These are phyloP conservation scores for Drosophila mayaguana DNA, from an alignment of 2,888 invertebrate genomes.

Conservation along the genomic window DNA sequence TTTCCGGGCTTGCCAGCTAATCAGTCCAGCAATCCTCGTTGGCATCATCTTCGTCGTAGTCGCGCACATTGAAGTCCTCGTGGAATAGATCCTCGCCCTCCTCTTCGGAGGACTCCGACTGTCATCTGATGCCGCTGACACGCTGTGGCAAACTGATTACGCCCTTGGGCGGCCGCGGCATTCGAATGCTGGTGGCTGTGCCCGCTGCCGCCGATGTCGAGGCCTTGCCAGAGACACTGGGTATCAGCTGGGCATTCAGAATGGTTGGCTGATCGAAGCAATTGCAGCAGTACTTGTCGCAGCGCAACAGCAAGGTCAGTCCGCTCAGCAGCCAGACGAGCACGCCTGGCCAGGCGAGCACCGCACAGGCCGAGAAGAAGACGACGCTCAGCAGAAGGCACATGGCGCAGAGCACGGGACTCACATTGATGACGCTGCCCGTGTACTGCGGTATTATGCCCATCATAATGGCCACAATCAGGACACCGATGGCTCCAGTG, in stretches of 20 bases:
- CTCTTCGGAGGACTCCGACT: constrained; percentile 84
- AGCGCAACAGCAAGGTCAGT: constrained; percentile 81
- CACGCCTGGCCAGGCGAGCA: constrained; percentile 84
- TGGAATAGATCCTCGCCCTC: constrained; percentile 84
- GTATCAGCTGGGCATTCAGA: constrained; percentile 81
- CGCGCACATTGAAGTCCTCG: constrained; percentile 83
- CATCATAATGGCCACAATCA: constrained; percentile 84
- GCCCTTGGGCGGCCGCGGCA: constrained; percentile 82
- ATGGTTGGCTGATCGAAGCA: constrained; percentile 82
- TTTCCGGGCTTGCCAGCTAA: constrained; percentile 38
- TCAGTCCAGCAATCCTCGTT: constrained; percentile 82
- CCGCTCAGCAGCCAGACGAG: constrained; percentile 83
- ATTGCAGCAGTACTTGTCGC: constrained; percentile 84
- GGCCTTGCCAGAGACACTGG: constrained; percentile 83
- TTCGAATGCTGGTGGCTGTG: constrained; percentile 82
- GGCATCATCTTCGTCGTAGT: constrained; percentile 77
- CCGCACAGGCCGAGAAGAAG: constrained; percentile 80
- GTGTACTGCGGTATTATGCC: constrained; percentile 84
- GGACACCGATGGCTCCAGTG: constrained; percentile 79
- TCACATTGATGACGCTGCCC: constrained; percentile 82
- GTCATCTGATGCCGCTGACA: constrained; percentile 83
- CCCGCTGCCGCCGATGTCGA: constrained; percentile 41
- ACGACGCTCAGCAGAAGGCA: constrained; percentile 78
- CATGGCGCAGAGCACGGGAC: constrained; percentile 82
- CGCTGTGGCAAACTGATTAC: constrained; percentile 80